Evolutionary conservation across 2,113 vertebrate genomes (phyloP).

Genomic region (Hippocampus barbouri): DNA sequence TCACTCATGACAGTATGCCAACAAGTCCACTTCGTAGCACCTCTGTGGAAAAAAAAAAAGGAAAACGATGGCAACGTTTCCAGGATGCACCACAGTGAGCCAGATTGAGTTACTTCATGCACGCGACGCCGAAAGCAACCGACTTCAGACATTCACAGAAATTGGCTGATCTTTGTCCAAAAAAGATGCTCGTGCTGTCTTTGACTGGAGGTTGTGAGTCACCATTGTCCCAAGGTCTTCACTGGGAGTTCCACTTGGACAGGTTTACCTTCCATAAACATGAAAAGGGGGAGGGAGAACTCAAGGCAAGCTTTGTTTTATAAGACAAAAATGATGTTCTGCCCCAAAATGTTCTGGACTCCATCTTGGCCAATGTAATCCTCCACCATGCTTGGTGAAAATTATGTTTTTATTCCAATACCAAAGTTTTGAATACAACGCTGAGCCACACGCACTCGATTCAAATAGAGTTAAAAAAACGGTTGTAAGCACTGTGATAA

Average conservation of each 20-base stretch:
- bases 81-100: not conserved
- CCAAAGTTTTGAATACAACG: too few species aligned
- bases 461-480: too few species aligned
- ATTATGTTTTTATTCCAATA: too few species aligned
- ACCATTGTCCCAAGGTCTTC: not conserved
- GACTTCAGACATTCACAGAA: not conserved
- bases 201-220: not conserved
- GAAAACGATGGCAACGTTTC: not conserved
- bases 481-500: too few species aligned
- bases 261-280: not conserved
- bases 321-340: not conserved
- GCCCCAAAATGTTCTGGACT: not conserved
- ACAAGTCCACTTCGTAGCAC: not conserved
- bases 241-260: constrained; percentile 3
- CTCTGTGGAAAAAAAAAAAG: constrained; percentile 5
- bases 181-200: not conserved
- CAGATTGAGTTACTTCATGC: too few species aligned
- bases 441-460: too few species aligned
- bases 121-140: not conserved
- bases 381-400: not conserved
- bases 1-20: not conserved
- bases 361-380: not conserved
- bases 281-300: not conserved
- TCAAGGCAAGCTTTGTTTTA: not conserved
- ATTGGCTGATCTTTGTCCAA: not conserved